Evolutionary conservation across 64 coral and sea anemone genomes (phyloP).

Genomic region (Astreopora myriophthalma): DNA sequence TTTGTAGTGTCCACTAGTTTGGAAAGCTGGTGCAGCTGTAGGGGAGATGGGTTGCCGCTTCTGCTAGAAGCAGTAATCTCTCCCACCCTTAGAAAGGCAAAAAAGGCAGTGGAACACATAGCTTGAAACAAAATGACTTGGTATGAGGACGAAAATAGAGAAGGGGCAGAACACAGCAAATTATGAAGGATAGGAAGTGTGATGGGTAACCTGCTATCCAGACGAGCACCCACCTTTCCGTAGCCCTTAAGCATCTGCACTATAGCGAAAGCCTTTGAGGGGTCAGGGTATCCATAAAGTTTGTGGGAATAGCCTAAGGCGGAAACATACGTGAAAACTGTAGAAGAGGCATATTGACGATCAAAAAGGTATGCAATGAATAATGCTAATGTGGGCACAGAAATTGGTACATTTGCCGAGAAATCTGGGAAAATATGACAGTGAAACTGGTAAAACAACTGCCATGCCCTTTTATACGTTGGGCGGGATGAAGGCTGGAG

Average conservation of each 20-base stretch:
- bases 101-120: background rate
- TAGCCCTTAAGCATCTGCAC: conserved; percentile 70
- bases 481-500: conserved; percentile 11
- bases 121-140: conserved; percentile 56
- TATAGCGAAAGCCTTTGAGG: conserved; percentile 47
- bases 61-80: background rate
- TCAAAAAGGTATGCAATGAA: conserved; percentile 54
- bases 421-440: background rate
- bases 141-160: conserved; percentile 1
- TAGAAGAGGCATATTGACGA: conserved; percentile 48
- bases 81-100: background rate
- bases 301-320: conserved; percentile 60
- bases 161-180: background rate
- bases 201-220: conserved; percentile 62
- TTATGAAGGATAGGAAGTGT: conserved; percentile 44
- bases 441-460: conserved; percentile 1
- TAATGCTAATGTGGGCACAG: background rate
- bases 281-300: conserved; percentile 49
- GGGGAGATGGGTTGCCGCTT: too few relatives aligned
- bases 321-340: conserved; percentile 42
- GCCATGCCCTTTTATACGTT: conserved; percentile 20
- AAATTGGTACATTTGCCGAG: background rate
- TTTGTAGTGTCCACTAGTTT: background rate
- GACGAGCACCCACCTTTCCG: conserved; percentile 9
- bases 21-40: background rate